Conservation (phyloP, 2,888 invertebrate genomes). For the Drosophila koepferae region DNA sequence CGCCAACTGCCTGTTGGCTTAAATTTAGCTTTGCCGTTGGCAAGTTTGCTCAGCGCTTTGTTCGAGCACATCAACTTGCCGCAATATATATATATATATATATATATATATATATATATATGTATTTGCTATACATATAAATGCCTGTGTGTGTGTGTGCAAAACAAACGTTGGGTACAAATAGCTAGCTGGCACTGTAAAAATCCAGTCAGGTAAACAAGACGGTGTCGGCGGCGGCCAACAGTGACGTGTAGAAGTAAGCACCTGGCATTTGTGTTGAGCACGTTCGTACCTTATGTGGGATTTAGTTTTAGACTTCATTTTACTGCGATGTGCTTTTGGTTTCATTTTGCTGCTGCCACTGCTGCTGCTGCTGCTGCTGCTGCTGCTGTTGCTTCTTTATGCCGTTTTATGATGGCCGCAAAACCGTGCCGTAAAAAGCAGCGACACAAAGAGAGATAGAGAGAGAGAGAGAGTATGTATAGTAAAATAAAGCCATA, state of each 20-base stretch:
- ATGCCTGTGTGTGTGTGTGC: conserved; percentile 32
- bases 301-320: conserved; percentile 80
- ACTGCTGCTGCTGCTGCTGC: conserved; percentile 40
- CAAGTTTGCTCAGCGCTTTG: conserved; percentile 63
- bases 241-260: conserved; percentile 54
- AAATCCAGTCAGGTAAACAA: conserved; percentile 72
- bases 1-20: conserved; percentile 62
- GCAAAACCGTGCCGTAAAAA: conserved; percentile 61
- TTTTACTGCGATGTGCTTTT: conserved; percentile 78
- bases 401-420: conserved; percentile 77
- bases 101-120: conserved; percentile 8
- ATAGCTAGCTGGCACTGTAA: conserved; percentile 63
- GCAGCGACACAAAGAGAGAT: conserved; percentile 19
- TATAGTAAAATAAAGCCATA: conserved; percentile 70
- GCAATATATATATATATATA: conserved; percentile 30
- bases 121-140: background rate
- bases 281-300: conserved; percentile 81
- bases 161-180: conserved; percentile 56
- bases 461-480: conserved; percentile 8
- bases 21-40: conserved; percentile 63
- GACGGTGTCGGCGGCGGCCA: conserved; percentile 13
- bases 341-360: conserved; percentile 67
- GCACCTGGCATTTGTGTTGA: conserved; percentile 80
- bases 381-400: conserved; percentile 48
- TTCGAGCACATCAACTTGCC: conserved; percentile 53